Percentiles rank a stretch among this genome's conserved stretches.
Conservation (phyloP, 2,888 invertebrate species). For the Koerneria pararmatus region DNA sequence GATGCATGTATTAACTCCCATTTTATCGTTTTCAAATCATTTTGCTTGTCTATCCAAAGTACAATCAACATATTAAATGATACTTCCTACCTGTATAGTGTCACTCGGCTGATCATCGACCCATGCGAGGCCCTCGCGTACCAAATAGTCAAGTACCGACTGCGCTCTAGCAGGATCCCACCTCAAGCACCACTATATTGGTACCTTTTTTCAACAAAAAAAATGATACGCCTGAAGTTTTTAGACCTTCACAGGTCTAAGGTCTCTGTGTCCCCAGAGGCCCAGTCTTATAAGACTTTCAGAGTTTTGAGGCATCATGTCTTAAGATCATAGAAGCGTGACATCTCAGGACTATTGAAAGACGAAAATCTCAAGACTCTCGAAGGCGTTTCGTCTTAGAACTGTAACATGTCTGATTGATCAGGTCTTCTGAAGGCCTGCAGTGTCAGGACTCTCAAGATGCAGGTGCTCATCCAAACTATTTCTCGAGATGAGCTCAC, state of each 20-base stretch:
- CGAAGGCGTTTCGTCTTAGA: too few species aligned
- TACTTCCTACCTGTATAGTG: conserved; percentile 20
- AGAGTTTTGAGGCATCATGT: too few species aligned
- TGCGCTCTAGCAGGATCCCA: conserved; percentile 47
- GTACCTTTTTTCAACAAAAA: conserved; percentile 17
- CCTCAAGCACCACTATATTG: conserved; percentile 27
- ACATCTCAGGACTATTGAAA: too few species aligned
- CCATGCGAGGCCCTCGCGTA: conserved; percentile 91
- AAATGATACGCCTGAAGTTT: too few species aligned
- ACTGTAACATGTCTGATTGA: too few species aligned
- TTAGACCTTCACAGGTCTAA: too few species aligned
- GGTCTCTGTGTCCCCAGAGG: too few species aligned
- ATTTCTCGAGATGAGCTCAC: conserved; percentile 22
- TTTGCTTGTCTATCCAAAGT: not conserved
- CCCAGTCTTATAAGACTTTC: too few species aligned
- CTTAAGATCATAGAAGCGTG: too few species aligned
- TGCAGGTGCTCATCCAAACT: not conserved
- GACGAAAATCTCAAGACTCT: too few species aligned
- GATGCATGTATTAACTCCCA: not conserved
- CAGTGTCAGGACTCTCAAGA: too few species aligned
- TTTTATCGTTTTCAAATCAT: not conserved
- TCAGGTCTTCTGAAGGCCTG: too few species aligned
- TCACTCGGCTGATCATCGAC: conserved; percentile 68
- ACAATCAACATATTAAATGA: not conserved
- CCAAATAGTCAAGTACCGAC: conserved; percentile 71